A percentile compares a stretch with the other conserved stretches of the same genome.
These are phyloP conservation scores for Standfussiana lucernea DNA, from an alignment of 2,888 invertebrate genomes.

Conservation along the genomic window DNA sequence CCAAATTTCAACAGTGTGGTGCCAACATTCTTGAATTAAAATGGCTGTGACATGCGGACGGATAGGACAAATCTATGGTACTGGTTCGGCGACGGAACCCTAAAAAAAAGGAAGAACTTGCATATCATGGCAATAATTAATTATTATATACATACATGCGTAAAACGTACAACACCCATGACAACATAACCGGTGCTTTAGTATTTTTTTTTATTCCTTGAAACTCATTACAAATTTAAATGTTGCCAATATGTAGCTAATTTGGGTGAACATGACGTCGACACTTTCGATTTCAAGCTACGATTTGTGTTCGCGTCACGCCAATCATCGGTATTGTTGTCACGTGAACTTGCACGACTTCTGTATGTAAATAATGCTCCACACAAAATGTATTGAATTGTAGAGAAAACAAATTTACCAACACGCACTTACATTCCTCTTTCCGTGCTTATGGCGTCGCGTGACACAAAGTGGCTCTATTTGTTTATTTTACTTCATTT, in stretches of 20 bases:
- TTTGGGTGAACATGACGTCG: constrained; percentile 59
- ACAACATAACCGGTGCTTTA: constrained; percentile 16
- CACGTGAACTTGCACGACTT: constrained; percentile 73
- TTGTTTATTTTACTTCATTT: constrained; percentile 42
- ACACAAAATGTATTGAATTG: constrained; percentile 72
- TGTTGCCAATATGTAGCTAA: constrained; percentile 47
- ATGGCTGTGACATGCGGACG: no score
- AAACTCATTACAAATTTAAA: constrained; percentile 40
- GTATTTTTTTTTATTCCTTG: constrained; percentile 40
- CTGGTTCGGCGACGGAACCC: no score
- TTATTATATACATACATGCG: background rate
- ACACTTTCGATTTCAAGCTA: constrained; percentile 75
- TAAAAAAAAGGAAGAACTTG: background rate
- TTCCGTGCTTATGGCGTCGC: constrained; percentile 54
- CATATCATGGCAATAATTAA: background rate
- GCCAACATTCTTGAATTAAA: no score
- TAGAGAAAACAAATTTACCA: constrained; percentile 73
- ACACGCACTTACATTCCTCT: constrained; percentile 57
- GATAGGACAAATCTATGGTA: no score
- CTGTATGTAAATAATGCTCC: constrained; percentile 73
- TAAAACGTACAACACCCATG: background rate
- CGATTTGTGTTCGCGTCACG: constrained; percentile 75
- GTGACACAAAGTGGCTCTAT: constrained; percentile 59
- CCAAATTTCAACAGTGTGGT: no score
- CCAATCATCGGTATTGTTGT: constrained; percentile 68